Conservation (phyloP, 92 coral and sea anemone genomes). For the Pocillopora grandis region DNA sequence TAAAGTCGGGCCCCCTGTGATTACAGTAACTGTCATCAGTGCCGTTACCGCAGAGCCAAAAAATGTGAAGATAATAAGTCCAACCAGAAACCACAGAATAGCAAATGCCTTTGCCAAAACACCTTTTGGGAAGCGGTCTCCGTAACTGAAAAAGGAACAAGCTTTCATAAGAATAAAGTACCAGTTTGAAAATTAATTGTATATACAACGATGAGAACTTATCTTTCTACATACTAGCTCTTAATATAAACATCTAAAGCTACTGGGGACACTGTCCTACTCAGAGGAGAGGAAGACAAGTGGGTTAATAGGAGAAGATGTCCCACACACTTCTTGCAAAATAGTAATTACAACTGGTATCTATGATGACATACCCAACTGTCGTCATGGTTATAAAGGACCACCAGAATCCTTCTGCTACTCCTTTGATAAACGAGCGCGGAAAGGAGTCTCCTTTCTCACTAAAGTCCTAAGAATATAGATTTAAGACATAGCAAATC, state of each 20-base stretch:
- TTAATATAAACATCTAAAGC: too few species aligned
- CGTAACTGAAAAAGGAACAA: constrained; percentile 7
- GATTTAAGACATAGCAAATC: not conserved
- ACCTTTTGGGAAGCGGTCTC: constrained; percentile 27
- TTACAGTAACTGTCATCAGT: constrained; percentile 24
- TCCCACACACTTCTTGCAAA: too few species aligned
- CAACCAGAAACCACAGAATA: constrained; percentile 21
- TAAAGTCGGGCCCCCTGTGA: not conserved
- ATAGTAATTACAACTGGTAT: not conserved
- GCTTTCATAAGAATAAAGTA: not conserved
- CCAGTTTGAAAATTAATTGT: not conserved
- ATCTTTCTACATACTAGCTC: too few species aligned
- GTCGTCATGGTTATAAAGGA: constrained; percentile 34
- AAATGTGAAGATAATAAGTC: constrained; percentile 19
- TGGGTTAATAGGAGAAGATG: too few species aligned
- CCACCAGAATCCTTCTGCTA: constrained; percentile 33
- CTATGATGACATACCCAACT: constrained; percentile 4
- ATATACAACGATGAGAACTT: too few species aligned
- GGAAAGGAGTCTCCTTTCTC: constrained; percentile 11
- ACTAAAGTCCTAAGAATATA: not conserved
- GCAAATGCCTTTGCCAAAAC: constrained; percentile 9
- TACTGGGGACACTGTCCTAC: too few species aligned
- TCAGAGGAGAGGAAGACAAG: too few species aligned
- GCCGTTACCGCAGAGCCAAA: constrained; percentile 10
- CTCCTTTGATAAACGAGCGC: constrained; percentile 10